Evolutionary conservation across 1,140 invertebrate genomes (phyloP), one percentile per base, ranked within the genome.

Genomic region (Eurosta solidaginis): DNA sequence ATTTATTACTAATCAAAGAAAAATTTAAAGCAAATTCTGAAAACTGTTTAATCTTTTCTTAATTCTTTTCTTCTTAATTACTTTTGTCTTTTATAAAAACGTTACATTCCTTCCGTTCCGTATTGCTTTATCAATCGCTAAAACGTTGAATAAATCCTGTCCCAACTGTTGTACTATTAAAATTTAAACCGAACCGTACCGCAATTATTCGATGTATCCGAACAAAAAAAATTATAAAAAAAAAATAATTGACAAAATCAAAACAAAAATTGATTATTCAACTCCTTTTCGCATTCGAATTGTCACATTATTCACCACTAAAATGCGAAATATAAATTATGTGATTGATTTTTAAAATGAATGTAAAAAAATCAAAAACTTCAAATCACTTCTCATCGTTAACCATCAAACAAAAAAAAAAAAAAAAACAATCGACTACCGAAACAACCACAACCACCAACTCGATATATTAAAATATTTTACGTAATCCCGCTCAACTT

Each of bases 41-140:
- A 68, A 68, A 68, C n/a, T 68, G 40, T 68, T 68, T 68, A 40
- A 68, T 68, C 59, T 68, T 68, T 33, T 68, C 59, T 68, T 42
- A 68, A 68, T 68, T 68, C 59, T 68, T 68, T 68, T 68, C 59
- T 68, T 68, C 59, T 68, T 68, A 68, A 68, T 68, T 68, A 68
- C 59, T 68, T 59, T 68, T 68, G 33, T 68, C 59, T 68, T 68
- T 68, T 68, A 68, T 68, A 68, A 68, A n/a, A 29, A 68, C 59
- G 59, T 68, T 68, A 42, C 59, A 68, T 68, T 68, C 27, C 59
- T 40, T 68, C 33, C 59, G 59, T 68, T 68, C n/a, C 59, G 59
- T 68, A 68, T n/a, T n/a, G n/a, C n/a, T n/a, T n/a, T n/a, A n/a
- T n/a, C n/a, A n/a, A n/a, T 68, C 59, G 59, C 59, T 68, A 68